A percentile compares a stretch with the other conserved stretches of the same genome.
phyloP scores from a whole-genome alignment of 1,140 invertebrate genomes.

The Trichogramma pretiosum region DNA sequence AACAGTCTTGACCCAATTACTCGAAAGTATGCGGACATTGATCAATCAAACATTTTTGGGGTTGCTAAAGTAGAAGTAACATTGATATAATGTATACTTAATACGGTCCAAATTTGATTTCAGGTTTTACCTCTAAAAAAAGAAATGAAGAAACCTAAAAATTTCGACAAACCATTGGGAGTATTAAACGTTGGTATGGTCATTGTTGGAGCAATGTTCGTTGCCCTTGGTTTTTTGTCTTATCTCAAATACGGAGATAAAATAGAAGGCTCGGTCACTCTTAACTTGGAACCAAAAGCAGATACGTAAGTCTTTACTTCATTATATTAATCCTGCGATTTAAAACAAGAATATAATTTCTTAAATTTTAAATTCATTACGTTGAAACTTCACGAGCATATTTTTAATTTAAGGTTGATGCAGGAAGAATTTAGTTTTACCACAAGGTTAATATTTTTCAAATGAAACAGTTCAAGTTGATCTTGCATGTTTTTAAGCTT shows the following conservation, averaged over 20 bases:
- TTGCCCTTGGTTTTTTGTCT: conserved; percentile 71
- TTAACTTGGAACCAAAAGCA: conserved; percentile 50
- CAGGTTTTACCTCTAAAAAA: conserved; percentile 83
- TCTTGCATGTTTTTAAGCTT: background rate
- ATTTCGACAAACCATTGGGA: conserved; percentile 66
- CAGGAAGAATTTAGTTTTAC: conserved; percentile 9
- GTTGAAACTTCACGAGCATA: too few species aligned
- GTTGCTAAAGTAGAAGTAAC: too few species aligned
- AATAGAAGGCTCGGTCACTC: conserved; percentile 61
- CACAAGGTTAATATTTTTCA: conserved; percentile 15
- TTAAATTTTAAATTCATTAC: too few species aligned
- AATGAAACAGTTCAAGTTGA: conserved; percentile 5
- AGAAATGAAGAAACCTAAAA: conserved; percentile 72
- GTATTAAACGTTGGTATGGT: conserved; percentile 81
- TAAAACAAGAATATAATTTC: too few species aligned
- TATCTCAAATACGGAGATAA: conserved; percentile 73
- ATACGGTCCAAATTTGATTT: too few species aligned
- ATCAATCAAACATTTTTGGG: too few species aligned
- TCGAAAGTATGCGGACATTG: too few species aligned
- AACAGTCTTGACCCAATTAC: too few species aligned
- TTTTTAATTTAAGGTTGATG: conserved; percentile 14
- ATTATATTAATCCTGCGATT: too few species aligned
- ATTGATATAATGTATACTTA: too few species aligned
- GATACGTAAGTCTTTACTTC: conserved; percentile 13
- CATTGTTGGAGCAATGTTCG: conserved; percentile 65